Percentiles rank a stretch among this genome's conserved stretches.
These are phyloP conservation scores for Terrapene triunguis DNA, from an alignment of 2,113 vertebrate species.

Conservation along the genomic window DNA sequence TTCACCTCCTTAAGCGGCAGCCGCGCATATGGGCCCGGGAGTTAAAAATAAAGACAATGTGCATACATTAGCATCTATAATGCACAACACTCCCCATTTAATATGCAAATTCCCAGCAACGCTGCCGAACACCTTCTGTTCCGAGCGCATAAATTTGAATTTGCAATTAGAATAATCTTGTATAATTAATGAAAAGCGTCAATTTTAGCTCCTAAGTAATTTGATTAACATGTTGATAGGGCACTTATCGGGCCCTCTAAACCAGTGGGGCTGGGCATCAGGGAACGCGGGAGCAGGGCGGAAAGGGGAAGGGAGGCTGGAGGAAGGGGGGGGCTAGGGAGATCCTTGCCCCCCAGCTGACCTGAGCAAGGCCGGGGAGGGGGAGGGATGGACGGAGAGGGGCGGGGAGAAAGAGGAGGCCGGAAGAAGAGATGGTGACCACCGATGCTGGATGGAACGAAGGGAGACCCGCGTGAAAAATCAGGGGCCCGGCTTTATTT, in stretches of 20 bases:
- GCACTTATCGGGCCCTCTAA: slow-evolving; percentile 88
- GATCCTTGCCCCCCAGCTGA: neutral
- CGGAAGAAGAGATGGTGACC: neutral
- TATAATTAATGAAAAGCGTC: slow-evolving; percentile 99
- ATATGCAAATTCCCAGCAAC: slow-evolving; percentile 97
- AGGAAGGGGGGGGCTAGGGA: neutral
- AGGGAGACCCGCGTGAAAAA: neutral
- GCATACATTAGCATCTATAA: slow-evolving; percentile 97
- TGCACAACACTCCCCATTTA: slow-evolving; percentile 91
- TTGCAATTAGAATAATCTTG: slow-evolving; percentile 97
- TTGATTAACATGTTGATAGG: slow-evolving; percentile 97
- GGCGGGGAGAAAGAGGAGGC: neutral
- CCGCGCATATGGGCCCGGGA: slow-evolving; percentile 88
- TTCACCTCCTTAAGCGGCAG: slow-evolving; percentile 86
- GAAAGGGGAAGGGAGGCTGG: neutral
- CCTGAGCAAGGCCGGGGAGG: neutral
- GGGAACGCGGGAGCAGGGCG: slow-evolving; percentile 50
- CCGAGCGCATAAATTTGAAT: slow-evolving; percentile 96
- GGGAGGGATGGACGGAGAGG: neutral
- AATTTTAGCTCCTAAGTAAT: slow-evolving; percentile 95
- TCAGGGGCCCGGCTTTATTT: neutral
- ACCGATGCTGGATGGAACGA: neutral
- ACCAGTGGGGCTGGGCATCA: slow-evolving; percentile 78
- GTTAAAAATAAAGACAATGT: slow-evolving; percentile 95
- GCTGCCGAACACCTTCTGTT: slow-evolving; percentile 98